Evolutionary conservation across 1,140 invertebrate genomes (phyloP), one percentile per base, ranked within the genome.

Genomic region (Zaprionus davidi): DNA sequence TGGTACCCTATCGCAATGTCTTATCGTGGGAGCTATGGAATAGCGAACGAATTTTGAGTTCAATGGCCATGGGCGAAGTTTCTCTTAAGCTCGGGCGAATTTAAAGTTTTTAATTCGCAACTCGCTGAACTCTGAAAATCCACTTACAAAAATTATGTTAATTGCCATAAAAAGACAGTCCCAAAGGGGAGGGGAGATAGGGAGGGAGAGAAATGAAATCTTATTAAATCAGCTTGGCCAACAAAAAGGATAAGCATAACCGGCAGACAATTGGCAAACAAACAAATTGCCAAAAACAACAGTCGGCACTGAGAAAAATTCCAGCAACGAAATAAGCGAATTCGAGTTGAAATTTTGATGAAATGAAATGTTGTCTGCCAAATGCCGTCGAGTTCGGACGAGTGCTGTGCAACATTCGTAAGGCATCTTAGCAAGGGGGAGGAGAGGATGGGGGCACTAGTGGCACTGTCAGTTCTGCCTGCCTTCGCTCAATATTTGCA

Each of bases 181-280:
- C n/a, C 55, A 28, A 34, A 20, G 17, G 7, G 28, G 28, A 1
- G n/a, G 53, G 24, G 22, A 3, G 22, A 63, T n/a, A 65, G 62
- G 15, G 46, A 56, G 36, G 11, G 11, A 57, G 53, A 73, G 78
- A 73, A 80, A 87, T 77, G 77, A 77, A 87, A 83, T 69, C 77
- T 79, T 87, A 86, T 86, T 82, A 85, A 76, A 86, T 79, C 76
- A 79, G 60, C 49, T 57, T 63, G 57, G 73, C 59, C 46, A 58
- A 72, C 63, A 71, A 66, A 64, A 69, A 68, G 68, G 58, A 76
- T 71, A 64, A 76, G 72, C 55, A 85, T 85, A 85, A 82, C 82
- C 81, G 79, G 75, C 83, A 86, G 83, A 86, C 83, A 86, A 86
- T 86, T 72, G 84, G 80, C 84, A 88, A 87, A 86, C 84, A 86